Base-by-base conservation (phyloP, 2,113 vertebrate genomes). In the Colossoma macropomum region DNA sequence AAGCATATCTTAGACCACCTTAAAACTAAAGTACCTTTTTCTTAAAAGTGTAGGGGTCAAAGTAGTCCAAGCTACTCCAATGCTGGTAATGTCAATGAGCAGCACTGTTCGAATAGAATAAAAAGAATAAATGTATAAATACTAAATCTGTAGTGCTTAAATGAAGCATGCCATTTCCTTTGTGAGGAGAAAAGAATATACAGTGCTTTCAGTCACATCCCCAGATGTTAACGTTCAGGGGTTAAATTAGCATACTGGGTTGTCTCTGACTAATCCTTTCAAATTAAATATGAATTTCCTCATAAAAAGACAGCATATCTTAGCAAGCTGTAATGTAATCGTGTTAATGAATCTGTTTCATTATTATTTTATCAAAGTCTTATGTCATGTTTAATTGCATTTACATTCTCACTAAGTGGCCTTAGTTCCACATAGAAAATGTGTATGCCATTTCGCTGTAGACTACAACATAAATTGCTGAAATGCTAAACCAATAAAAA, bases 341-440 rank as follows among this genome's bases (percentile, higher is more conserved):
- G 52, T 62, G 25, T 78, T 60, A 79, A 52, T 74, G 23, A 73
- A 52, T 65, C 15, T 76, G 25, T 32, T 82, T 52, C 17, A 30
- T 83, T 68, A 79, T 27, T 69, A 66, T 86, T 82, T 69, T 12
- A 88, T 86, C 79, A 77, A 87, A 62, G 8, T 50, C 15, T 38
- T 84, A n/a, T 21, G 28, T 81, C 41, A 75, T 28, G 54, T 77
- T 77, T 77, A 69, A 66, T 80, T 77, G 54, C 15, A 74, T 79
- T 77, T 66, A 76, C 27, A 79, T 28, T 48, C 3, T 69, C 30
- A 27, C 63, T 77, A 62, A 74, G 74, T 78, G 69, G 34, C 23
- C 50, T 86, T 75, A 63, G 54, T 75, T 82, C 38, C 54, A 28
- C 59, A 83, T n/a, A 81, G 56, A 84, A 84, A 82, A 83, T 30